A percentile compares a stretch with the other conserved stretches of the same genome.
phyloP scores from a whole-genome alignment of 2,888 invertebrate genomes.

The Sympetrum striolatum region DNA sequence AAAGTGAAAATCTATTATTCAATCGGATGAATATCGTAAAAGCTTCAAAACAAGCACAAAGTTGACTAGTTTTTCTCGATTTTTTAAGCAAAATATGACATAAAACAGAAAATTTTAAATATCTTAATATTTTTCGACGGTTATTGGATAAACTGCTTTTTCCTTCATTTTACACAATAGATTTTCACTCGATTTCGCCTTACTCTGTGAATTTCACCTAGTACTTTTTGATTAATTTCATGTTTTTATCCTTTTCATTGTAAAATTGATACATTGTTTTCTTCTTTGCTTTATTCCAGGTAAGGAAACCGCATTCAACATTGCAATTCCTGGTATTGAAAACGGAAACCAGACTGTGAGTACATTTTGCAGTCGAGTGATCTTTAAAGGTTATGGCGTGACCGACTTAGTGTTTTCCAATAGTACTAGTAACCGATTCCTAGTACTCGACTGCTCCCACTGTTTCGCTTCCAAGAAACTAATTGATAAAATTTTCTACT shows the following conservation, averaged over 20 bases:
- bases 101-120: no score
- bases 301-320: not conserved
- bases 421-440: conserved; percentile 7
- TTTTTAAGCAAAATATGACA: no score
- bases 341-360: conserved; percentile 22
- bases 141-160: no score
- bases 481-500: not conserved
- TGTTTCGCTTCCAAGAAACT: not conserved
- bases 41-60: no score
- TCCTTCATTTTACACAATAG: no score
- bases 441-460: no score
- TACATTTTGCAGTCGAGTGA: not conserved
- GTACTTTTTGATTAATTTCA: not conserved
- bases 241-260: not conserved
- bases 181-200: no score
- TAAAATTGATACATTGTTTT: not conserved
- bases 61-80: no score
- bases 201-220: no score
- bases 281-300: not conserved
- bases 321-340: not conserved
- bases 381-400: conserved; percentile 22
- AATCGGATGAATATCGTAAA: no score
- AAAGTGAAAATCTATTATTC: no score
- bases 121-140: no score
- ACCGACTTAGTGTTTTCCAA: not conserved